Evolutionary conservation across 35 echinoderm and acorn worm genomes (phyloP).

Genomic region (Heliocidaris erythrogramma): DNA sequence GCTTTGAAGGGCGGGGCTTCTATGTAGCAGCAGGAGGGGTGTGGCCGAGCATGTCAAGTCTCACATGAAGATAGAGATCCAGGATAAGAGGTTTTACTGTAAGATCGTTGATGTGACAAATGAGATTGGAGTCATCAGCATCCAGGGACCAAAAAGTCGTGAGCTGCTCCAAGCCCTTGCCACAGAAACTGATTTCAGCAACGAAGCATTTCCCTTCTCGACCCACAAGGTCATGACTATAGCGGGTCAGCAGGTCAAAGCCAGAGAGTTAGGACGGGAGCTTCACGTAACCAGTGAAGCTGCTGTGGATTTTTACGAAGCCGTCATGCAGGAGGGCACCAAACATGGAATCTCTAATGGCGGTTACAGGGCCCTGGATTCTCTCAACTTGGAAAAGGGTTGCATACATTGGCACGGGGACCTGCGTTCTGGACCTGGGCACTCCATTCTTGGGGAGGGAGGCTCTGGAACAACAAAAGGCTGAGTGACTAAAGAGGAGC

Average conservation of each 20-base stretch:
- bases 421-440: slow-evolving; percentile 62
- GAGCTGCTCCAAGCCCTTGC: slow-evolving; percentile 77
- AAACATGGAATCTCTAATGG: slow-evolving; percentile 81
- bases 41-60: slow-evolving; percentile 73
- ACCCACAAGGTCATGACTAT: slow-evolving; percentile 77
- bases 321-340: slow-evolving; percentile 86
- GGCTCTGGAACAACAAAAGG: slow-evolving; percentile 87
- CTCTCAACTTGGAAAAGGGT: slow-evolving; percentile 94
- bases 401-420: slow-evolving; percentile 94
- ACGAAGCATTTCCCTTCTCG: slow-evolving; percentile 88
- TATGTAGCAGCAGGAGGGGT: slow-evolving; percentile 93
- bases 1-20: slow-evolving; percentile 84
- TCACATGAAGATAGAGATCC: slow-evolving; percentile 79
- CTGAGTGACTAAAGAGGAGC: slow-evolving; percentile 73
- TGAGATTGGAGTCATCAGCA: slow-evolving; percentile 83
- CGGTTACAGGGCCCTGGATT: slow-evolving; percentile 95
- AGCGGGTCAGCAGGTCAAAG: slow-evolving; percentile 68
- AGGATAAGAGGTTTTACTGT: slow-evolving; percentile 83
- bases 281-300: slow-evolving; percentile 75
- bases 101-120: slow-evolving; percentile 70
- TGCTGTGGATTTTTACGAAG: slow-evolving; percentile 74
- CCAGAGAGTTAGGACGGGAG: slow-evolving; percentile 94
- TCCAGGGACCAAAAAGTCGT: slow-evolving; percentile 90
- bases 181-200: slow-evolving; percentile 77
- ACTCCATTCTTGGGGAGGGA: slow-evolving; percentile 92